phyloP scores from a whole-genome alignment of 1,140 invertebrate species.

The Eueides isabella region DNA sequence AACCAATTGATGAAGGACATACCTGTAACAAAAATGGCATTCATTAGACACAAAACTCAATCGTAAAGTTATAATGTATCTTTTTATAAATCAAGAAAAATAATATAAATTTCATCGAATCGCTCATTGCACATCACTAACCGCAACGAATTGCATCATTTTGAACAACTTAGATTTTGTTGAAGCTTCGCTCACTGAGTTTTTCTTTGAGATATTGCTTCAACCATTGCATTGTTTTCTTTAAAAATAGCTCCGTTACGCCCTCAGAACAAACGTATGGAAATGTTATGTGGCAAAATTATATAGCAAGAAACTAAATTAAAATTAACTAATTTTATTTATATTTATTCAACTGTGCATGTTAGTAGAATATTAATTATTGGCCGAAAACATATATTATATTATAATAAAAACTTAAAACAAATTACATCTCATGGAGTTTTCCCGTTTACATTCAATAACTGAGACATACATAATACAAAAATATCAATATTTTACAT shows the following conservation, averaged over 20 bases:
- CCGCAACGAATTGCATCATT: constrained; percentile 56
- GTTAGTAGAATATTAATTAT: no score
- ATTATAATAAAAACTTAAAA: no score
- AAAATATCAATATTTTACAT: no score
- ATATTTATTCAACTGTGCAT: no score
- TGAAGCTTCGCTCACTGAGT: constrained; percentile 59
- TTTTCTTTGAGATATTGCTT: constrained; percentile 58
- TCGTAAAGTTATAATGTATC: no score
- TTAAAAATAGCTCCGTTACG: constrained; percentile 52
- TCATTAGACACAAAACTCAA: not conserved
- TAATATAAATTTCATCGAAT: constrained; percentile 43
- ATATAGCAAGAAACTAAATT: not conserved
- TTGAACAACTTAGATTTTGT: constrained; percentile 40
- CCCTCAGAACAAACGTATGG: constrained; percentile 14
- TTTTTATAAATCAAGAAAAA: not conserved
- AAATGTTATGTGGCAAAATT: not conserved
- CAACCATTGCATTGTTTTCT: constrained; percentile 63
- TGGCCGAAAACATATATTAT: no score
- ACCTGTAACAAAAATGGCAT: not conserved
- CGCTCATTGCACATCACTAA: constrained; percentile 31
- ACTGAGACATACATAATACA: no score
- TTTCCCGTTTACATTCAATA: no score
- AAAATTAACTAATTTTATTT: no score
- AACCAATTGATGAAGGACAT: not conserved
- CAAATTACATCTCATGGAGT: no score